A percentile compares a stretch with the other conserved stretches of the same genome.
These are phyloP conservation scores for Alviniconcha marisindica DNA, from an alignment of 1,140 invertebrate genomes.

Conservation along the genomic window DNA sequence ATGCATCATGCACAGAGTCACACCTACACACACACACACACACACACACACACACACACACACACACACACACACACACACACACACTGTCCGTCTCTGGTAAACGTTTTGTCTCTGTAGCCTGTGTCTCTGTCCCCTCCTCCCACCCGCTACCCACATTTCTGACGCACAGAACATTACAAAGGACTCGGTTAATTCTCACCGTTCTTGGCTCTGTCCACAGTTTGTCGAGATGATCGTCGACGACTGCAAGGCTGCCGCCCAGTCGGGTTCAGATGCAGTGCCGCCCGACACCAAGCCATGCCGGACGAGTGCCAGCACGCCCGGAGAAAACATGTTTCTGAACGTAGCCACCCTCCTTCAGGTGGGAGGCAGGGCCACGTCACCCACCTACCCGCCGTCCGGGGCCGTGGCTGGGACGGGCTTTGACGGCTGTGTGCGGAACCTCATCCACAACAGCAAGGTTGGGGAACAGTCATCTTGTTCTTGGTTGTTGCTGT, in stretches of 20 bases:
- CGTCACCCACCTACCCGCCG: constrained; percentile 89
- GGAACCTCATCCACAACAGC: constrained; percentile 96
- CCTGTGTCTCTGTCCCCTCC: too few species aligned
- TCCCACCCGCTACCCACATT: too few species aligned
- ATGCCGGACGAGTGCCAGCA: constrained; percentile 91
- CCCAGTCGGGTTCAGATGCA: constrained; percentile 82
- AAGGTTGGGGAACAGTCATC: constrained; percentile 83
- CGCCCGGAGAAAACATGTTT: constrained; percentile 97
- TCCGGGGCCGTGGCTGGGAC: constrained; percentile 85
- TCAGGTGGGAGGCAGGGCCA: constrained; percentile 93
- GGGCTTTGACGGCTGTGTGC: constrained; percentile 94
- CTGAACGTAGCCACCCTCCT: constrained; percentile 96
- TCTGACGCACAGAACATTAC: too few species aligned
- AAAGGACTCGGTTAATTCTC: too few species aligned
- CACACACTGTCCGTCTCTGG: too few species aligned
- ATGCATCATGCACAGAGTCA: too few species aligned
- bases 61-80: too few species aligned
- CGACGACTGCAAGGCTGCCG: constrained; percentile 92
- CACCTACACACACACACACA: too few species aligned
- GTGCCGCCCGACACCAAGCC: constrained; percentile 84
- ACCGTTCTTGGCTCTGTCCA: too few species aligned
- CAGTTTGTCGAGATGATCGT: constrained; percentile 84
- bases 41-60: too few species aligned
- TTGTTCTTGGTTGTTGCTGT: too few species aligned
- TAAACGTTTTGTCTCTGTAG: too few species aligned